phyloP scores from a whole-genome alignment of 2,797 vertebrate species.

The Cyclura pinguis region DNA sequence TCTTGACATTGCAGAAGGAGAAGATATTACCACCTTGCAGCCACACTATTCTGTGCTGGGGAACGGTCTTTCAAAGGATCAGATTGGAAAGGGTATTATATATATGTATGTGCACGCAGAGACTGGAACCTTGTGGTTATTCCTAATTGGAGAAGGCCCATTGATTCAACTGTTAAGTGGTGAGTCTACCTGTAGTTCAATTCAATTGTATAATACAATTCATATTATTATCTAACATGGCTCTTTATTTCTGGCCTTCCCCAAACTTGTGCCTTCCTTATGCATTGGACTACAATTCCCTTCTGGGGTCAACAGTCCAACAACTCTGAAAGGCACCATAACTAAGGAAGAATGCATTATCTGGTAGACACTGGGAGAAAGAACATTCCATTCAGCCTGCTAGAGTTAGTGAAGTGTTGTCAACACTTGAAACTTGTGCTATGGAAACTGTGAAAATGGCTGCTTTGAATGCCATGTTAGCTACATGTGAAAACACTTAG shows the following conservation, averaged over 20 bases:
- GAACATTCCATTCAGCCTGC: slow-evolving; percentile 19
- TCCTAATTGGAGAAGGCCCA: no score
- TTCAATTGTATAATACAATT: no score
- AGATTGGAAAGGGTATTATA: neutral
- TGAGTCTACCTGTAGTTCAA: no score
- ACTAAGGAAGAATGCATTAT: neutral
- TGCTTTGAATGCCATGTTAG: slow-evolving; percentile 22
- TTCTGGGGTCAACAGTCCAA: neutral
- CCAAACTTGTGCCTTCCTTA: neutral
- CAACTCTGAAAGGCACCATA: neutral
- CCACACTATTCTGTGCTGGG: neutral
- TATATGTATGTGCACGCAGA: no score
- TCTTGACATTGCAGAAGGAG: neutral
- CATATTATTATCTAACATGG: neutral
- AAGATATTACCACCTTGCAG: neutral
- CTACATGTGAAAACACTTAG: neutral
- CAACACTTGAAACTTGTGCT: neutral
- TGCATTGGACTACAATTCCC: neutral
- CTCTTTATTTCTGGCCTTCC: neutral
- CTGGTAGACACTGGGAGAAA: neutral
- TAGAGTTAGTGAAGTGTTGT: slow-evolving; percentile 39
- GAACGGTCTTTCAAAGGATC: neutral
- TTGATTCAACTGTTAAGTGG: no score
- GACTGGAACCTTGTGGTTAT: no score
- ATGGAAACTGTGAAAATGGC: accelerated